Percentiles rank a stretch among this genome's conserved stretches.
Evolutionary conservation across 2,797 vertebrate genomes (phyloP).

Genomic region (Loris lydekkerianus): DNA sequence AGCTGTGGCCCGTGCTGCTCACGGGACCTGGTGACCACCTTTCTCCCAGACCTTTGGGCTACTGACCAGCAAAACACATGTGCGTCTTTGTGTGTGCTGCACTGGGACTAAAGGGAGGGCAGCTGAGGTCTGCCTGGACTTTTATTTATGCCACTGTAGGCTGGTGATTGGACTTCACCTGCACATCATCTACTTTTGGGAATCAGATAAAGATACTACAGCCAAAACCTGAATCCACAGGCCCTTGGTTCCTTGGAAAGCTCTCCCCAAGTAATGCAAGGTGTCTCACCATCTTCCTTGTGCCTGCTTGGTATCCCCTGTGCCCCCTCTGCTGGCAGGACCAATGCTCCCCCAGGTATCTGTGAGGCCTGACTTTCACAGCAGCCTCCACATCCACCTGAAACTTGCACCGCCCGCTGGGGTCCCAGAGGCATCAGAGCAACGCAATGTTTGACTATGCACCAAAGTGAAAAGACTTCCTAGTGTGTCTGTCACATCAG

Average conservation of each 20-base stretch:
- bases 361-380: background rate
- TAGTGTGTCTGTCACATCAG: background rate
- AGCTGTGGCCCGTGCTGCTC: background rate
- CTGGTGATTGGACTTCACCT: background rate
- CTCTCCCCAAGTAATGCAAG: accelerated
- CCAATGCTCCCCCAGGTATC: background rate
- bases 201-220: background rate
- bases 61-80: accelerated
- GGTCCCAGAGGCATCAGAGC: accelerated
- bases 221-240: background rate
- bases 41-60: too few relatives aligned
- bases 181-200: background rate
- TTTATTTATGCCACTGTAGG: background rate
- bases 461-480: background rate
- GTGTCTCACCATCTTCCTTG: too few relatives aligned
- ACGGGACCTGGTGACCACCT: accelerated
- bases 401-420: background rate
- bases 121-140: background rate
- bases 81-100: too few relatives aligned
- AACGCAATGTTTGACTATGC: background rate
- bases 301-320: background rate
- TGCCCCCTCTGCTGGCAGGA: too few relatives aligned
- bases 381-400: background rate
- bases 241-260: background rate
- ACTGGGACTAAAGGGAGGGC: background rate